Evolutionary conservation across 1,140 invertebrate species (phyloP), one percentile per base, ranked within the genome.

Genomic region (Leguminivora glycinivorella): DNA sequence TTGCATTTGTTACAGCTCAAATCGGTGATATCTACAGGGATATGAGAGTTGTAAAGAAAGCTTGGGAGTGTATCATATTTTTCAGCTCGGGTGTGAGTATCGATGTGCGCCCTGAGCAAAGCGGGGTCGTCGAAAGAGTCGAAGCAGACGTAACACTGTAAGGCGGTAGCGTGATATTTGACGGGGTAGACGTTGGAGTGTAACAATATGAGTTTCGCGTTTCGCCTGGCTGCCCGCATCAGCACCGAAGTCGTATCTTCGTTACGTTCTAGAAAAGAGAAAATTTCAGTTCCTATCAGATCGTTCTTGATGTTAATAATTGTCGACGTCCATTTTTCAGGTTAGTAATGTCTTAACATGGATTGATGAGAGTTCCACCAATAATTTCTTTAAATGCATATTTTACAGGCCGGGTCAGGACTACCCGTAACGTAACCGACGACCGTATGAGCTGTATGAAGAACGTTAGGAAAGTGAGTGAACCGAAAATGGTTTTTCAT

Each of bases 181-280:
- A 89, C 88, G 68, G 87, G 88, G 70, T 85, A 88, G 34, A 79
- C 83, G 60, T 87, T 89, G 2, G 83, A 79, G 77, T 79, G 84
- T 79, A 81, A 75, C 77, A 90, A 79, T 67, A 90, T 75, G 66
- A 81, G 70, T 79, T 87, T 81, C 67, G 88, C 87, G 79, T 90
- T 90, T 72, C 78, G 75, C 80, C 82, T 87, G 72, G 84, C 85
- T 79, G 83, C 80, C 75, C 67, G 71, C 80, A 76, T 84, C 82
- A 69, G 71, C 80, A 76, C 85, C 82, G 71, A 52, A 75, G 7
- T 52, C 0, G 47, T 9, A 22, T 19, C 47, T 52, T 22, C 47
- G 19, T 78, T 83, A 80, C 75, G 68, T 75, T 85, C 87, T 88
- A 89, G 83, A 89, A 89, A 84, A 89, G 85, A 89, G 82, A 88